A percentile compares a stretch with the other conserved stretches of the same genome.
Evolutionary conservation across 1,140 invertebrate genomes (phyloP).

Genomic region (Penaeus vannamei): DNA sequence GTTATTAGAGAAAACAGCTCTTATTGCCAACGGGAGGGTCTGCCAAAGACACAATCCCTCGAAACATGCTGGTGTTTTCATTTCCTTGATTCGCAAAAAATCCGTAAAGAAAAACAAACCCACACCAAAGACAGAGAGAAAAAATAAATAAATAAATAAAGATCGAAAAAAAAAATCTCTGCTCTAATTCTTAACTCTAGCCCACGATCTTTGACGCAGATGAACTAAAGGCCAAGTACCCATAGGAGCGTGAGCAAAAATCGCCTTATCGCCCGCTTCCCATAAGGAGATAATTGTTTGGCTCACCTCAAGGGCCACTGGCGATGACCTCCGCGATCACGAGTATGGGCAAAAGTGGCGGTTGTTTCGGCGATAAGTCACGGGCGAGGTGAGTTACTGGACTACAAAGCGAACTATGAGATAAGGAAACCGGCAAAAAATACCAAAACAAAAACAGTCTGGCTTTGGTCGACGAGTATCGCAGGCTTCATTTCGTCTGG

Average conservation of each 20-base stretch:
- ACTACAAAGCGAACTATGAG: neutral
- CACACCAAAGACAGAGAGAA: too few relatives aligned
- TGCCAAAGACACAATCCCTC: too few relatives aligned
- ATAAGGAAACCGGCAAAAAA: neutral
- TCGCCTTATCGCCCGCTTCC: neutral
- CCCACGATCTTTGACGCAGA: neutral
- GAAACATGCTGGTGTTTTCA: too few relatives aligned
- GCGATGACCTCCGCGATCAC: neutral
- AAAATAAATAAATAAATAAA: too few relatives aligned
- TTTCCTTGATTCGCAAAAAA: too few relatives aligned
- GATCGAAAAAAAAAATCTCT: too few relatives aligned
- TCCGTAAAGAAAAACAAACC: too few relatives aligned
- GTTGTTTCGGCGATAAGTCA: neutral
- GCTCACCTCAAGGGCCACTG: neutral
- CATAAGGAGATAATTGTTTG: constrained; percentile 3
- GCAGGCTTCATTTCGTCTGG: too few relatives aligned
- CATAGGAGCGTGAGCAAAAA: neutral
- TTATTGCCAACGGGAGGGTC: too few relatives aligned
- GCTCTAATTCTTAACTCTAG: neutral
- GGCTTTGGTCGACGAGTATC: too few relatives aligned
- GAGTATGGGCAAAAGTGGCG: neutral
- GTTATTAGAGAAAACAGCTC: too few relatives aligned
- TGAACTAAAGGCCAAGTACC: neutral
- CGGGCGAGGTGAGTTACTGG: neutral
- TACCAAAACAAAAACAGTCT: too few relatives aligned